phyloP scores from a whole-genome alignment of 2,888 invertebrate species.

The Suillia variegata region DNA sequence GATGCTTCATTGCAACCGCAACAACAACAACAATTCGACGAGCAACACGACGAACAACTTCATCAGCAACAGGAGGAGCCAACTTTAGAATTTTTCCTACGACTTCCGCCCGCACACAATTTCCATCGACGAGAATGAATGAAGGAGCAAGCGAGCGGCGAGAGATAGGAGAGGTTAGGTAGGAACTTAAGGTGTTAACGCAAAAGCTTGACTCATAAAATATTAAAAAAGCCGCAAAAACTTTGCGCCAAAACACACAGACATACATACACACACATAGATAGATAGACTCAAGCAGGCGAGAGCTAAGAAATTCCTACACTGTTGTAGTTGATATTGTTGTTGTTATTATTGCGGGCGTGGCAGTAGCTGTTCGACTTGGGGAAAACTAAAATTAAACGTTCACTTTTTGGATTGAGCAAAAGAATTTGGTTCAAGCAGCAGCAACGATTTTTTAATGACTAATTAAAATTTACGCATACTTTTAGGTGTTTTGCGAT shows the following conservation, averaged over 20 bases:
- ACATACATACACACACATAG: too few species aligned
- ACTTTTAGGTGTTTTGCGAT: too few species aligned
- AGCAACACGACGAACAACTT: conserved; percentile 31
- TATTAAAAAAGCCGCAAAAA: conserved; percentile 58
- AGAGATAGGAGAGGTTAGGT: too few species aligned
- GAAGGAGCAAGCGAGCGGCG: too few species aligned
- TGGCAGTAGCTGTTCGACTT: neutral
- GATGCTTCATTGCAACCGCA: conserved; percentile 48
- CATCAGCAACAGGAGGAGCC: conserved; percentile 8
- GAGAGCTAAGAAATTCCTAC: too few species aligned
- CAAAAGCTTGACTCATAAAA: conserved; percentile 56
- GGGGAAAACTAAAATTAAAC: too few species aligned
- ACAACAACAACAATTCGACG: conserved; percentile 27
- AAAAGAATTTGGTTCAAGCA: too few species aligned
- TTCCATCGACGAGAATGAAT: too few species aligned
- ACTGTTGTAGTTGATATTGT: neutral
- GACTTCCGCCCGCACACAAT: conserved; percentile 43
- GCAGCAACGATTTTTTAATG: too few species aligned
- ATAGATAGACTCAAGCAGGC: neutral
- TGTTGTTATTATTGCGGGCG: conserved; percentile 3
- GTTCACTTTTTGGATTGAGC: too few species aligned
- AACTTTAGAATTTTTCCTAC: conserved; percentile 20
- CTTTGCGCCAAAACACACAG: conserved; percentile 48
- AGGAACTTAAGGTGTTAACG: conserved; percentile 51
- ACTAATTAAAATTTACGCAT: too few species aligned